phyloP scores from a whole-genome alignment of 2,113 vertebrate species.

The Arizona elegans region DNA sequence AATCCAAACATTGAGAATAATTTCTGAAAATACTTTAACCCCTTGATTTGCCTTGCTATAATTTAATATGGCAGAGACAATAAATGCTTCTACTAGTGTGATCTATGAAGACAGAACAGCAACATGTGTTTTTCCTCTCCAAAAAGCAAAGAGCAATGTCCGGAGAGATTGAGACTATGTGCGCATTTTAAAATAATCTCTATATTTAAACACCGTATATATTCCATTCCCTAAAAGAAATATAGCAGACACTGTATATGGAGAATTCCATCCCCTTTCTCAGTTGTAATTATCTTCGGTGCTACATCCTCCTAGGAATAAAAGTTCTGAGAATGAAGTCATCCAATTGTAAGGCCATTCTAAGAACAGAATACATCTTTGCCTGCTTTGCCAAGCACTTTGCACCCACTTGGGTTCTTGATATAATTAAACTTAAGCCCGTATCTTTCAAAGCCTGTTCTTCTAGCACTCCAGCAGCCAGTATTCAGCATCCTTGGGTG shows the following conservation, averaged over 20 bases:
- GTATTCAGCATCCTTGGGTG: constrained; percentile 16
- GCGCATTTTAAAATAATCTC: not conserved
- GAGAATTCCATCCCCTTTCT: not conserved
- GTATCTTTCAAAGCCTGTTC: not conserved
- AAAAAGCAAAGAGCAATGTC: not conserved
- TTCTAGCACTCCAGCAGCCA: not conserved
- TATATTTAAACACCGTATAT: not conserved
- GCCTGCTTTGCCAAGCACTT: constrained; percentile 6
- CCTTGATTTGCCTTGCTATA: not conserved
- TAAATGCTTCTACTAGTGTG: not conserved
- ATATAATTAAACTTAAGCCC: constrained; percentile 2
- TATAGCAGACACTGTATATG: not conserved
- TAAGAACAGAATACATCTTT: not conserved
- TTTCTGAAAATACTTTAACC: not conserved
- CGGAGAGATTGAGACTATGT: not conserved
- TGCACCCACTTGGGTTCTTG: constrained; percentile 15
- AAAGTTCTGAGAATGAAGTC: not conserved
- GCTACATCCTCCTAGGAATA: not conserved
- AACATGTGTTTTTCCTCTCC: not conserved
- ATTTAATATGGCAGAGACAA: not conserved
- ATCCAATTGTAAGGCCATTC: not conserved
- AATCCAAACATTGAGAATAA: not conserved
- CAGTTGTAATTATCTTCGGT: not conserved
- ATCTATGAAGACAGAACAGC: not conserved
- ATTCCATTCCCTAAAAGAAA: not conserved